These are phyloP conservation scores for Andricus grossulariae DNA, from an alignment of 1,140 invertebrate genomes.

Conservation along the genomic window DNA sequence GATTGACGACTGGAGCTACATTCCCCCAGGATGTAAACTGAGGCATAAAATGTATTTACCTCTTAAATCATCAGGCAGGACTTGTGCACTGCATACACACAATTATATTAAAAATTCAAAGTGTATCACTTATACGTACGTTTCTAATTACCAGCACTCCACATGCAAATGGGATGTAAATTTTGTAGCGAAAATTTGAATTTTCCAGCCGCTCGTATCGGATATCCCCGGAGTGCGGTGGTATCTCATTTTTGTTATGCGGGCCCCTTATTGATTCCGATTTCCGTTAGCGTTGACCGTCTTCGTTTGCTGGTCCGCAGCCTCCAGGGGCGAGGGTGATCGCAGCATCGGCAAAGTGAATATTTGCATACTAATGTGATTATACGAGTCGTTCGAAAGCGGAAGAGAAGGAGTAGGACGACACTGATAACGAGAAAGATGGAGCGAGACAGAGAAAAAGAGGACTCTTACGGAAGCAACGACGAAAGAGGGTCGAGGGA, in stretches of 20 bases:
- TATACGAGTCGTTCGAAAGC: slow-evolving; percentile 43
- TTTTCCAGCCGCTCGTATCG: slow-evolving; percentile 17
- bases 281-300: slow-evolving; percentile 27
- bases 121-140: slow-evolving; percentile 15
- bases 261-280: slow-evolving; percentile 24
- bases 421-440: slow-evolving; percentile 34
- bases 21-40: slow-evolving; percentile 5
- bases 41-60: slow-evolving; percentile 23
- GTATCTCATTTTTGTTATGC: slow-evolving; percentile 8
- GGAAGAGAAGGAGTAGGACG: slow-evolving; percentile 32
- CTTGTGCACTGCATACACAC: slow-evolving; percentile 16
- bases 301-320: slow-evolving; percentile 30
- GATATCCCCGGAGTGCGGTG: slow-evolving; percentile 10
- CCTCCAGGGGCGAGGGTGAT: slow-evolving; percentile 43
- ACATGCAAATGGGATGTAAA: slow-evolving; percentile 27
- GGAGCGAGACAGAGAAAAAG: slow-evolving; percentile 44
- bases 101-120: slow-evolving; percentile 31
- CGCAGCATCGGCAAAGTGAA: slow-evolving; percentile 57
- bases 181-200: slow-evolving; percentile 13
- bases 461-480: slow-evolving; percentile 44
- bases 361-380: slow-evolving; percentile 69
- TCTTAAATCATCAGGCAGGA: slow-evolving; percentile 14
- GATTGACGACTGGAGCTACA: neutral
- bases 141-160: slow-evolving; percentile 30
- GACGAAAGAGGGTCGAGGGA: slow-evolving; percentile 51